Percentiles rank a stretch among this genome's conserved stretches.
phyloP scores from a whole-genome alignment of 2,888 invertebrate genomes.

The Hylaea fasciaria region DNA sequence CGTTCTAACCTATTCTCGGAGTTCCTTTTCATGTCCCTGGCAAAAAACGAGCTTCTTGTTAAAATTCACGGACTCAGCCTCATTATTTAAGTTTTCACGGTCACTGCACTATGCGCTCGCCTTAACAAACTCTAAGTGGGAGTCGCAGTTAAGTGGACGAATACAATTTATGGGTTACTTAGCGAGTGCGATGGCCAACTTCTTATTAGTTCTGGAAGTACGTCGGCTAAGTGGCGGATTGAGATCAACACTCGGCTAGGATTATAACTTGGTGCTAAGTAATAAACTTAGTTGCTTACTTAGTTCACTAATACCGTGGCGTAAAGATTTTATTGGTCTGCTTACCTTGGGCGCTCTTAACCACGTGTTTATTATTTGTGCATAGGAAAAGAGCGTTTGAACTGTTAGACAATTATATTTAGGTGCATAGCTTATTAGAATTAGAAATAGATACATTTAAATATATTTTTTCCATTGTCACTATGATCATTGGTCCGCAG shows the following conservation, averaged over 20 bases:
- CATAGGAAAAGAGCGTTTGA: no score
- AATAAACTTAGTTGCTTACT: conserved; percentile 28
- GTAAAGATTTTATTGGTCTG: conserved; percentile 23
- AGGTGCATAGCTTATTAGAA: no score
- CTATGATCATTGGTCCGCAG: no score
- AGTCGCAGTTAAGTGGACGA: conserved; percentile 40
- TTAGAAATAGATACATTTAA: no score
- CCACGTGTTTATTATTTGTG: not conserved
- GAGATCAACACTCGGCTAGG: conserved; percentile 32
- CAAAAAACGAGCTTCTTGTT: no score
- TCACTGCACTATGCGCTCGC: conserved; percentile 15
- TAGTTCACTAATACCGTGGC: conserved; percentile 15
- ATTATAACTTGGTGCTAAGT: conserved; percentile 34
- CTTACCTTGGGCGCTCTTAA: not conserved
- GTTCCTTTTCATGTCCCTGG: no score
- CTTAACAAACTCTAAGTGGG: conserved; percentile 38
- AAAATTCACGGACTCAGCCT: no score
- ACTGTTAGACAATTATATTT: no score
- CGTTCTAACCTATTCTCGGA: no score
- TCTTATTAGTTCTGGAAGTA: conserved; percentile 39
- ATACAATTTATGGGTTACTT: conserved; percentile 46
- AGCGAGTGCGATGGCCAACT: conserved; percentile 40
- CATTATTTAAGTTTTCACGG: conserved; percentile 2
- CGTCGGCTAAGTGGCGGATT: conserved; percentile 38
- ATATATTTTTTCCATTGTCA: no score